These are phyloP conservation scores for Molossus alvarezi DNA, from an alignment of 2,797 vertebrate species.

Conservation along the genomic window DNA sequence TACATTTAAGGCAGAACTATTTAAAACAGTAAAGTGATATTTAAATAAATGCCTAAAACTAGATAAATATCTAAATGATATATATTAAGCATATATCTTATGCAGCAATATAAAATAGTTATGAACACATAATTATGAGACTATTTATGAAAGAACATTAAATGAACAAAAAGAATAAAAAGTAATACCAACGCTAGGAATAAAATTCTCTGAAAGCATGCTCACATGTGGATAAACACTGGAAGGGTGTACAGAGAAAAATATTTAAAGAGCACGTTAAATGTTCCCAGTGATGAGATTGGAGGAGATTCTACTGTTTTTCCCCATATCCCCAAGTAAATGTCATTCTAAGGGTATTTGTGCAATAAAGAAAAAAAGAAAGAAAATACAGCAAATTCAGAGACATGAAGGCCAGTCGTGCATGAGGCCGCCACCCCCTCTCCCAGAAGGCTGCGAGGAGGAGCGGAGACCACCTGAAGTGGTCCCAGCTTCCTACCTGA, in stretches of 20 bases:
- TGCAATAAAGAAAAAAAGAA: not conserved
- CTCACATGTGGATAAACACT: not conserved
- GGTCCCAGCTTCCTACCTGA: not conserved
- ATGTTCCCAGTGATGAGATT: not conserved
- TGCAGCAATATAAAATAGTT: conserved; percentile 42
- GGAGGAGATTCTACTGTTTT: not conserved
- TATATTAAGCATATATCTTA: conserved; percentile 45
- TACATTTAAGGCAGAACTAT: conserved; percentile 54
- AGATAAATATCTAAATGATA: not conserved
- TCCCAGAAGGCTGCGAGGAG: not conserved
- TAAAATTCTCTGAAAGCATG: conserved; percentile 30
- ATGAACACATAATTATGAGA: conserved; percentile 46
- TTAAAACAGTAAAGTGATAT: conserved; percentile 61
- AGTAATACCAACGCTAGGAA: not conserved
- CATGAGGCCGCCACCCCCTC: not conserved
- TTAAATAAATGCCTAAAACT: conserved; percentile 66
- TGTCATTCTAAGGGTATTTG: conserved; percentile 17
- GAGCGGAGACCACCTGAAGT: not conserved
- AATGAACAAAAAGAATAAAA: conserved; percentile 40
- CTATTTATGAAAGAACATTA: conserved; percentile 62
- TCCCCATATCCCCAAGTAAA: not conserved
- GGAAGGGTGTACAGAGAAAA: not conserved
- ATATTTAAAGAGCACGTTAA: not conserved
- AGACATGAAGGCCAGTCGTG: not conserved
- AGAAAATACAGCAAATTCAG: not conserved